Base-by-base conservation (phyloP, 2,888 invertebrate species). In the Pollenia griseotomentosa region DNA sequence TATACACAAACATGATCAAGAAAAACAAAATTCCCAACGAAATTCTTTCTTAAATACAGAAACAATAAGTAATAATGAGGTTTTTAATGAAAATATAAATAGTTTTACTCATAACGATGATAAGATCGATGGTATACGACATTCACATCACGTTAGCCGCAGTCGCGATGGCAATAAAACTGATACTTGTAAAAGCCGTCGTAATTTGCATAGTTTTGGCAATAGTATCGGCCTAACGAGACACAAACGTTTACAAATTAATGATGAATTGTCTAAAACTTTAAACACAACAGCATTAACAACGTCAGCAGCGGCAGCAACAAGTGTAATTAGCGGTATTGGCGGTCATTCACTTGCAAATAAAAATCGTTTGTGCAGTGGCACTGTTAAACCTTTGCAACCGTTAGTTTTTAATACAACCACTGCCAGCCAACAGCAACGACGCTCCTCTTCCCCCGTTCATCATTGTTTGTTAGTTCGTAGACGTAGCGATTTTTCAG, bases 81-180 rank as follows among this genome's bases (percentile, higher is more conserved):
- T 63, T 59, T 23, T 40, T 55, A 75, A 70, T 70, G 82, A 68
- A 71, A 85, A 79, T 14, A 57, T 12, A 42, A n/a, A 73, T n/a
- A 8, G 10, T 11, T 23, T 33, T 65, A 19, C 9, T 33, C 10
- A 2, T 11, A n/a, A 23, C 19, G 59, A 75, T 51, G 81, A 85
- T 74, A 75, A 89, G 57, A 70, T 89, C 0, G 91, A 92, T 82
- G 90, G 91, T 44, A 85, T 90, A 89, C 90, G 89, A 10, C 89
- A 91, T 55, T 91, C 91, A 57, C 90, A 90, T 88, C 92, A 92
- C 91, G 90, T 92, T 88, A 91, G 91, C 89, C 89, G 92, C 63
- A 68, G 79, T 75, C 91, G 91, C 79, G 90, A 90, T 86, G 90
- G 88, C 33, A 65, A 33, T 33, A 33, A 70, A 73, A 59, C 61